A percentile compares a stretch with the other conserved stretches of the same genome.
phyloP scores from a whole-genome alignment of 2,797 vertebrate species.

The Pitangus sulphuratus region DNA sequence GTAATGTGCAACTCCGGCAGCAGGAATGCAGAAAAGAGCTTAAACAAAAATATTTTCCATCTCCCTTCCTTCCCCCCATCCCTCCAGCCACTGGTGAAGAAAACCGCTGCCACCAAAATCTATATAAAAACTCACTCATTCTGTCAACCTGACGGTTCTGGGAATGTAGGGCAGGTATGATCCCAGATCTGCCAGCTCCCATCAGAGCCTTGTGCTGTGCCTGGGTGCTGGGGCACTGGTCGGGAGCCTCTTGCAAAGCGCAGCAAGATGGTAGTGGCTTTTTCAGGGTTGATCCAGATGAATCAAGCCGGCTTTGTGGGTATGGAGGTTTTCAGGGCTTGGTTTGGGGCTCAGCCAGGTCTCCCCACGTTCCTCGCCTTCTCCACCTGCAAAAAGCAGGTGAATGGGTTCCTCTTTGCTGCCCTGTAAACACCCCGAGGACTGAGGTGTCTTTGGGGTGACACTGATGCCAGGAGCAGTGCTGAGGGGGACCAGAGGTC shows the following conservation, averaged over 20 bases:
- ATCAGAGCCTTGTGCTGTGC: background rate
- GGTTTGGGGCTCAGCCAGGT: accelerated
- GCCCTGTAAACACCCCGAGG: accelerated
- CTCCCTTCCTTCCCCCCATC: background rate
- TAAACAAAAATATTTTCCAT: background rate
- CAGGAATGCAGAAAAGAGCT: background rate
- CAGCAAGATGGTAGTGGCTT: background rate
- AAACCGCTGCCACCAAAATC: background rate
- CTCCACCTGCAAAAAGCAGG: background rate
- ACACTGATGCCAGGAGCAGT: accelerated
- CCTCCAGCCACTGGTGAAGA: background rate
- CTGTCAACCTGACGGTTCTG: background rate
- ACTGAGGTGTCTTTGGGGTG: background rate
- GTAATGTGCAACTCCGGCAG: background rate
- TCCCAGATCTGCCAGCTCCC: constrained; percentile 54
- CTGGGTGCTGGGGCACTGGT: background rate
- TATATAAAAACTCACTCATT: constrained; percentile 44
- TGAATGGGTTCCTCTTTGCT: background rate
- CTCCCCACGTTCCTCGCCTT: background rate
- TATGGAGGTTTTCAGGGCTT: background rate
- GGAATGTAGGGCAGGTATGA: constrained; percentile 56
- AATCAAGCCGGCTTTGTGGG: accelerated
- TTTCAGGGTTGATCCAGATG: accelerated
- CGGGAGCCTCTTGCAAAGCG: accelerated
- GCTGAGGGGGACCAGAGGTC: accelerated